Evolutionary conservation across 2,888 invertebrate species (phyloP), one percentile per base, ranked within the genome.

Genomic region (Sinelater perroti): DNA sequence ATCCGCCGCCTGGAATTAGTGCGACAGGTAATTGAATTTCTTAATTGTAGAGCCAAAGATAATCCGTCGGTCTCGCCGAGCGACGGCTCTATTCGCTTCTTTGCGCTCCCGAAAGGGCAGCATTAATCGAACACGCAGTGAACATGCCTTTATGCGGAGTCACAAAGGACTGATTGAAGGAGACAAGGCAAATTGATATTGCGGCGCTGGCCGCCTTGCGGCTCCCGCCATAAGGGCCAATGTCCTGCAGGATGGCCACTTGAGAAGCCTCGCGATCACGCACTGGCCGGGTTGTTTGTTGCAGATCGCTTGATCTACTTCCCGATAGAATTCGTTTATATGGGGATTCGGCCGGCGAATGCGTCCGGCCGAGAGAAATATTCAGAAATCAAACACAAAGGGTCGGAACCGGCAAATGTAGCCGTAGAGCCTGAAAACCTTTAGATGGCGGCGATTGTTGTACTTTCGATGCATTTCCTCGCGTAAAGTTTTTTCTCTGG

Each of bases 161-260:
- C 53, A 47, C 53, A 56, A 45, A 56, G 46, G 60, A 53, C 60
- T 57, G 60, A 60, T 60, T 60, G 60, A 53, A 56, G 33, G 17
- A 57, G 56, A 53, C 53, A 60, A 53, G 56, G 50, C 56, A 60
- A 60, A 60, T 60, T 60, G 60, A 60, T 60, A 56, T 53, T 57
- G 49, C 55, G 38, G 50, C 56, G 56, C 51, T 26, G 31, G 21
- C 44, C 14, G 18, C 54, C 52, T 30, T 54, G 16, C n/a, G 18
- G 18, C 3, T 49, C 7, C 13, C 31, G 16, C n/a, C 13, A 51
- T 59, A 59, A 55, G 45, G 55, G n/a, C 21, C 17, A 59, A 5
- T 54, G 45, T 55, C 51, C 38, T 50, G 13, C 18, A 49, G 28
- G 46, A 51, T 59, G 55, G 45, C 59, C 59, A 55, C 59, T 59